These are phyloP conservation scores for Pangasius sanitwongsei DNA, from an alignment of 2,797 vertebrate genomes.

Conservation along the genomic window DNA sequence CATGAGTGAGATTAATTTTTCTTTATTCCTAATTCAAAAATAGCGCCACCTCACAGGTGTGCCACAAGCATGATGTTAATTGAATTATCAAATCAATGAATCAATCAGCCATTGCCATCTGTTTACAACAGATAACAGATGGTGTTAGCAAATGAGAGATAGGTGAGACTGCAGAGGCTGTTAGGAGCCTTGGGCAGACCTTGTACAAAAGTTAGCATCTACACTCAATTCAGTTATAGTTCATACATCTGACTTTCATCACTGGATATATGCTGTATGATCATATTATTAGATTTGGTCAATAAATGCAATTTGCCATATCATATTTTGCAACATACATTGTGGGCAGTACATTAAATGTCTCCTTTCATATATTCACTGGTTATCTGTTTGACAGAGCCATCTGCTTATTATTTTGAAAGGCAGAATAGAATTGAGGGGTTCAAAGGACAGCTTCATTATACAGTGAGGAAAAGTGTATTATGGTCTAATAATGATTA, in stretches of 20 bases:
- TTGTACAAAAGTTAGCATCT: slow-evolving; percentile 13
- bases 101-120: slow-evolving; percentile 53
- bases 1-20: slow-evolving; percentile 17
- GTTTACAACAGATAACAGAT: slow-evolving; percentile 50
- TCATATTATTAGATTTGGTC: background rate
- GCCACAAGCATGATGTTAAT: slow-evolving; percentile 43
- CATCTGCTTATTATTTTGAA: slow-evolving; percentile 45
- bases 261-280: background rate
- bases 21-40: slow-evolving; percentile 26
- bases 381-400: slow-evolving; percentile 23
- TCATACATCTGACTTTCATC: background rate
- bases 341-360: background rate
- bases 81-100: slow-evolving; percentile 55
- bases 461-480: slow-evolving; percentile 41
- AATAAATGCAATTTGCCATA: background rate
- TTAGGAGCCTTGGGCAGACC: slow-evolving; percentile 4
- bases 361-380: background rate
- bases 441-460: slow-evolving; percentile 47
- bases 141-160: slow-evolving; percentile 48
- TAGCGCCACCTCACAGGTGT: slow-evolving; percentile 35
- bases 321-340: background rate
- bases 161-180: slow-evolving; percentile 36
- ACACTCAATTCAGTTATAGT: slow-evolving; percentile 19
- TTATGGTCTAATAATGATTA: slow-evolving; percentile 36
- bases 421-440: slow-evolving; percentile 32